Evolutionary conservation across 1,140 invertebrate genomes (phyloP), one percentile per base, ranked within the genome.

Genomic region (Schlechtendalia chinensis): DNA sequence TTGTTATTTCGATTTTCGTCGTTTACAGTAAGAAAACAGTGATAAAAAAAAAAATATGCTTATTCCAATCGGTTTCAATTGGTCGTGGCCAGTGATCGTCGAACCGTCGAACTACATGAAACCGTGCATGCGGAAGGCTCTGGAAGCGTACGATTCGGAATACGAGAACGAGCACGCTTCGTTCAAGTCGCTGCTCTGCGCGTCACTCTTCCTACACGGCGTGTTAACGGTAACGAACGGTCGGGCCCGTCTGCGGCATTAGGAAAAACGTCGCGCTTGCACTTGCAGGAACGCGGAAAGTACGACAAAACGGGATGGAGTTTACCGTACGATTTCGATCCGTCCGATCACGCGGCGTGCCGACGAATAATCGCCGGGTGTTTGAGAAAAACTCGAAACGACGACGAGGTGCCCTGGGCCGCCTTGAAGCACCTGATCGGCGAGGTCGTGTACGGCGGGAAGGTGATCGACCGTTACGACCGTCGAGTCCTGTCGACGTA

Each of bases 291-390:
- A 86, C 89, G 95, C 59, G 89, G 93, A 83, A 96, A 95, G 85
- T 97, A 96, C 84, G 93, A 92, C 83, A 96, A 96, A 87, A 92
- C 96, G 75, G 95, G 95, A 2, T 96, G 95, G 95, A 97, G 96
- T 84, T 93, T 96, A 81, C 89, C 89, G 58, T 97, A 96, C 84
- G 94, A 96, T 87, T 97, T 96, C 85, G 95, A 94, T 84, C 93
- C 96, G 86, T 94, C 93, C 0, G 95, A 97, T 87, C 96, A 95
- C 84, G 90, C 93, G 96, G n/a, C 95, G 93, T 85, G 90, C 91
- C 82, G 89, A 91, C 84, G 95, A 96, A 81, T 86, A 96, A 50
- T 89, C 92, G 72, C 94, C 91, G 10, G 96, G 95, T 86, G 86
- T 96, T n/a, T 91, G 92, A 53, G 81, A 84, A 1, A 72, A 27